Evolutionary conservation across 2,797 vertebrate species (phyloP), one percentile per base, ranked within the genome.

Genomic region (Meda fulgida): DNA sequence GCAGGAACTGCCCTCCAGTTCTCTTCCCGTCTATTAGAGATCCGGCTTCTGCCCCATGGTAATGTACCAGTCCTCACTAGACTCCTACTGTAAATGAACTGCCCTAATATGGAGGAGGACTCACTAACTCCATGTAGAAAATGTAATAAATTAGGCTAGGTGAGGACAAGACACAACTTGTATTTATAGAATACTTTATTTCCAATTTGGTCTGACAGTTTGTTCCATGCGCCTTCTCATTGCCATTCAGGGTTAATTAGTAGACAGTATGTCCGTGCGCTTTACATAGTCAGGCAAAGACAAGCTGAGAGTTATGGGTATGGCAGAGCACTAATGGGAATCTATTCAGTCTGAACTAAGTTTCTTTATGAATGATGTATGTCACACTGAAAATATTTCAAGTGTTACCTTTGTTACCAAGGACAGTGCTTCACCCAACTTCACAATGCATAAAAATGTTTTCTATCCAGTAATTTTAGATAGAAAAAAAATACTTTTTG

Each of bases 121-220:
- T 90, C 91, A 91, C 90, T 91, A 91, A 84, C 84, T 92, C 72
- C 80, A 91, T 89, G 88, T 92, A 92, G 92, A 90, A 89, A 93
- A 86, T 91, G 88, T 94, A 94, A 94, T 94, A 93, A 93, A 93
- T 92, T 89, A 91, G 92, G 92, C 92, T 89, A 91, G 92, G 91
- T 91, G 90, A 93, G 90, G 92, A 94, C 91, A 92, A 93, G 93
- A 90, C 71, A 89, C 90, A 93, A 89, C 90, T 92, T 92, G 89
- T 91, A 90, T 92, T 94, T 92, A 89, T 83, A 87, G 88, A 90
- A 90, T 89, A 85, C 71, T 85, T 88, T 89, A 86, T 89, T 88
- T 89, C 84, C 85, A 88, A 81, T 92, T 89, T 89, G 69, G 89
- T 89, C 86, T 84, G 84, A 92, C 85, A 85, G 92, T 93, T 93